Evolutionary conservation across 2,888 invertebrate species (phyloP).

Genomic region (Clepsis dumicolana): DNA sequence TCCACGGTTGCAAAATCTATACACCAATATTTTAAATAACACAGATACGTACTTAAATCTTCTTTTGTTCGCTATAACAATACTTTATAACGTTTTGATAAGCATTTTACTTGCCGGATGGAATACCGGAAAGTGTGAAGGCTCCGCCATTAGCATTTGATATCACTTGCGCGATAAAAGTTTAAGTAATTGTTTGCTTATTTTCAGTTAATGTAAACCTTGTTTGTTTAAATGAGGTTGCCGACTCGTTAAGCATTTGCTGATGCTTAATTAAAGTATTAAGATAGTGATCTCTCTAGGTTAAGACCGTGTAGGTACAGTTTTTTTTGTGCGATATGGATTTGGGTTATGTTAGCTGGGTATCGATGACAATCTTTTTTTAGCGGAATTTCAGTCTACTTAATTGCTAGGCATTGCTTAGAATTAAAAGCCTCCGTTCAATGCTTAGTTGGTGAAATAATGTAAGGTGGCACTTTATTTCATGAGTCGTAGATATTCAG

Average conservation of each 20-base stretch:
- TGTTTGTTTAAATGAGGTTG: conserved; percentile 65
- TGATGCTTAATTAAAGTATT: conserved; percentile 66
- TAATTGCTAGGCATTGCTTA: background rate
- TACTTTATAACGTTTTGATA: conserved; percentile 52
- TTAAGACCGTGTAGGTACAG: conserved; percentile 67
- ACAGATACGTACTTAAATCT: conserved; percentile 44
- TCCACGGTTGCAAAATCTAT: conserved; percentile 15
- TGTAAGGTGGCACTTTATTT: background rate
- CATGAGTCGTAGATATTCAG: no score
- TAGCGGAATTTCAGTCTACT: conserved; percentile 1
- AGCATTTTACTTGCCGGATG: conserved; percentile 54
- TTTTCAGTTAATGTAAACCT: conserved; percentile 52
- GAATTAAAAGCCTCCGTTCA: background rate
- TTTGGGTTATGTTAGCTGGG: conserved; percentile 48
- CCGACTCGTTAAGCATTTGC: conserved; percentile 60
- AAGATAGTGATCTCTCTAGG: conserved; percentile 78
- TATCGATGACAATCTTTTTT: conserved; percentile 50
- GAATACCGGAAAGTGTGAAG: conserved; percentile 57
- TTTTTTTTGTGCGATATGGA: conserved; percentile 54
- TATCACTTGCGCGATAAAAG: conserved; percentile 40
- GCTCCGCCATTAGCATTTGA: conserved; percentile 47
- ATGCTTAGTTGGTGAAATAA: background rate
- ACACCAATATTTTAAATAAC: conserved; percentile 25
- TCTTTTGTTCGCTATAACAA: conserved; percentile 50
- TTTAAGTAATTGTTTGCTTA: conserved; percentile 37